Conservation (phyloP, 2,113 vertebrate species). For the Chaetura pelagica region DNA sequence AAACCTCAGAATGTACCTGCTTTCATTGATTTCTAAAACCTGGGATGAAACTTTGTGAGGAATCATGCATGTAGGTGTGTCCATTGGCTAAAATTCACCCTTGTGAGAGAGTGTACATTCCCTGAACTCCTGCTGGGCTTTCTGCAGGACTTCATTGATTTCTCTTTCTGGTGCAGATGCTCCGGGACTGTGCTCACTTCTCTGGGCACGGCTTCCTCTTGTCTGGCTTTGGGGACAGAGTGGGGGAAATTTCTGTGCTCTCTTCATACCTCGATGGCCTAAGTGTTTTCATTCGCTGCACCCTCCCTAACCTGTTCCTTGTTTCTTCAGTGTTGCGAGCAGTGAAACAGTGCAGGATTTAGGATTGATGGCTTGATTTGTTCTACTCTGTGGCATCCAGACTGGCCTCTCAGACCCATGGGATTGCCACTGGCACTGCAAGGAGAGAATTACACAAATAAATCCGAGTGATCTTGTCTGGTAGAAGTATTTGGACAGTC, state of each 20-base stretch:
- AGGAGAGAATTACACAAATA: not conserved
- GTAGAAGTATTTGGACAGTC: not conserved
- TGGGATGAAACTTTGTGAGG: not conserved
- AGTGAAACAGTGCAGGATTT: not conserved
- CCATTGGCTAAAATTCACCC: not conserved
- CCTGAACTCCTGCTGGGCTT: not conserved
- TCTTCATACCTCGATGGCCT: not conserved
- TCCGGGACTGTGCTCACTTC: not conserved
- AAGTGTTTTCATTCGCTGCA: not conserved
- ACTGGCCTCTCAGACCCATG: not conserved
- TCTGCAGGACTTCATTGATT: not conserved
- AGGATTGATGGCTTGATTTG: not conserved
- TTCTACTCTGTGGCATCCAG: not conserved
- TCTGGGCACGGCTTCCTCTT: not conserved
- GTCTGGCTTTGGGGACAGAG: not conserved
- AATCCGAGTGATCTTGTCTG: not conserved
- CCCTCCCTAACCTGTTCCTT: rapidly evolving
- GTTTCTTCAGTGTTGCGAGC: not conserved
- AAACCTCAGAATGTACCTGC: not conserved
- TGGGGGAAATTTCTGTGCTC: not conserved
- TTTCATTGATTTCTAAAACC: not conserved
- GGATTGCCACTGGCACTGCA: not conserved
- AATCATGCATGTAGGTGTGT: not conserved
- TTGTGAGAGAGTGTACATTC: not conserved
- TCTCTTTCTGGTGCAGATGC: not conserved